Evolutionary conservation across 30 jellyfish, hydroid and myxozoan species (phyloP).

Genomic region (Haliclystus octoradiatus): DNA sequence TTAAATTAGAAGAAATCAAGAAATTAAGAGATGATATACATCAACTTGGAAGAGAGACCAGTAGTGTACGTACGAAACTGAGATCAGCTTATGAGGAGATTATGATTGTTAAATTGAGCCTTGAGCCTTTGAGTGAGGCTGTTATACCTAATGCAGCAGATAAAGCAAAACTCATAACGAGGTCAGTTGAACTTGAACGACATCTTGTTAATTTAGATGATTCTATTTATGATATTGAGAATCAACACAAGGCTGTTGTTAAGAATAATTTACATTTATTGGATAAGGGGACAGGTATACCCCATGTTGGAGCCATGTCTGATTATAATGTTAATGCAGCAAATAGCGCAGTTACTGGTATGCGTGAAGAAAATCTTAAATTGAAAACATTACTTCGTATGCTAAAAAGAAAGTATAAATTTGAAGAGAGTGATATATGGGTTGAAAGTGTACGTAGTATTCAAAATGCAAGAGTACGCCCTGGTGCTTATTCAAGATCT

Average conservation of each 20-base stretch:
- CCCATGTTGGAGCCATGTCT: constrained; percentile 13
- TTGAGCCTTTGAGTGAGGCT: neutral
- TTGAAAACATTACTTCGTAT: constrained; percentile 29
- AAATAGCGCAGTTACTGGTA: neutral
- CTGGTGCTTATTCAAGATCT: too few species aligned
- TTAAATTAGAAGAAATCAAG: constrained; percentile 72
- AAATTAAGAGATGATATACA: constrained; percentile 78
- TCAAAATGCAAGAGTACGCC: neutral
- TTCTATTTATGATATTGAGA: constrained; percentile 42
- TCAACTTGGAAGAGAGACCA: constrained; percentile 41
- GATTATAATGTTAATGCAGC: neutral
- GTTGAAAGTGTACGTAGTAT: constrained; percentile 2
- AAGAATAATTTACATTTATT: constrained; percentile 30
- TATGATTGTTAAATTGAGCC: constrained; percentile 25
- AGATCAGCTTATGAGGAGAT: constrained; percentile 31
- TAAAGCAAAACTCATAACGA: neutral
- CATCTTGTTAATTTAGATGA: constrained; percentile 48
- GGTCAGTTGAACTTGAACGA: constrained; percentile 11
- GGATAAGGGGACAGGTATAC: constrained; percentile 4
- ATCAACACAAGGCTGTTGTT: constrained; percentile 63
- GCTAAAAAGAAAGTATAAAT: constrained; percentile 22
- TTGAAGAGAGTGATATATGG: constrained; percentile 23
- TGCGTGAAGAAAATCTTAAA: constrained; percentile 16
- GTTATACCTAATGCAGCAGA: neutral
- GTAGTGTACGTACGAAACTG: constrained; percentile 20